Percentiles rank a stretch among this genome's conserved stretches.
These are phyloP conservation scores for Slavum lentiscoides DNA, from an alignment of 2,888 invertebrate species.

Conservation along the genomic window DNA sequence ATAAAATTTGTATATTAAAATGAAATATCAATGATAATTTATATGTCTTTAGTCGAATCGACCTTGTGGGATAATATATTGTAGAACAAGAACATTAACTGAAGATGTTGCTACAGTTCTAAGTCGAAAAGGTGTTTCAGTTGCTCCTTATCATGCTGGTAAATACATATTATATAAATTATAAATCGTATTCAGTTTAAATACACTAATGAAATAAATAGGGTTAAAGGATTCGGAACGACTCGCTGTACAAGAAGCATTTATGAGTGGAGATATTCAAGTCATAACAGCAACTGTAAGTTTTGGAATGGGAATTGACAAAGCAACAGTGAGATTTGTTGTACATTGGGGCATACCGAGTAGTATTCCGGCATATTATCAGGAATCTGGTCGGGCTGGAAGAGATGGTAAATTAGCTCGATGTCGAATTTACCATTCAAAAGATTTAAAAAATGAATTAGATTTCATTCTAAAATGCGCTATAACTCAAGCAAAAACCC, in stretches of 20 bases:
- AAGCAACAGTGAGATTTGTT: conserved; percentile 91
- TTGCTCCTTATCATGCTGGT: conserved; percentile 90
- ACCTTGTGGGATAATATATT: conserved; percentile 90
- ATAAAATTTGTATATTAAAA: conserved; percentile 18
- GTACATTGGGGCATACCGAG: conserved; percentile 96
- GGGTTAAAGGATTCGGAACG: conserved; percentile 75
- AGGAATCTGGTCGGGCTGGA: conserved; percentile 95
- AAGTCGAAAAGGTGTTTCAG: conserved; percentile 71
- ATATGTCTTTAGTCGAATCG: conserved; percentile 59
- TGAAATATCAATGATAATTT: neutral
- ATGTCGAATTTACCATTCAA: conserved; percentile 90
- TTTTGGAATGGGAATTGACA: conserved; percentile 99
- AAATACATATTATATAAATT: conserved; percentile 54
- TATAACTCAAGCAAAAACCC: conserved; percentile 66
- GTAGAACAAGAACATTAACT: conserved; percentile 89
- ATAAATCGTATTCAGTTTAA: neutral
- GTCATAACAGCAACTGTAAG: conserved; percentile 96
- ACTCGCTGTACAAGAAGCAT: conserved; percentile 80
- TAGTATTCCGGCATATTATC: conserved; percentile 93
- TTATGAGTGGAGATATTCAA: conserved; percentile 86
- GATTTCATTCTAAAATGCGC: conserved; percentile 78
- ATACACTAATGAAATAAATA: conserved; percentile 57
- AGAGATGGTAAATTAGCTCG: conserved; percentile 86
- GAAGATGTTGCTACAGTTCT: conserved; percentile 80
- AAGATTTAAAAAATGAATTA: conserved; percentile 78